Base-by-base conservation (phyloP, 2,113 vertebrate genomes). In the Procavia capensis region DNA sequence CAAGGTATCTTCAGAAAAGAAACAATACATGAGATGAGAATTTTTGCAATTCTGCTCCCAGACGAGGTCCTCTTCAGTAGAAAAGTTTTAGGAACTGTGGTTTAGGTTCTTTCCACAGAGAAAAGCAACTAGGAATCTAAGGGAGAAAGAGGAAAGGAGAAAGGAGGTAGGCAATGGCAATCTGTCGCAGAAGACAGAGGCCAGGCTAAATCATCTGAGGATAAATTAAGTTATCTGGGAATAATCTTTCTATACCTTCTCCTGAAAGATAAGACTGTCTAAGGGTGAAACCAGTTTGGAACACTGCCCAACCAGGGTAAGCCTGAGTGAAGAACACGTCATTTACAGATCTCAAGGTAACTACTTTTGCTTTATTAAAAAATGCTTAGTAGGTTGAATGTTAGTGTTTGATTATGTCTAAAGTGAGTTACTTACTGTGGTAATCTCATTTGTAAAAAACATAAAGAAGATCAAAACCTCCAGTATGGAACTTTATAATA, bases 281-380 rank as follows among this genome's bases (percentile, higher is more conserved):
- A 99, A 98, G 96, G 98, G 98, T 0, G 95, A 98, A 9, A 95
- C 94, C 16, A 96, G n/a, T 82, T 98, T 98, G 93, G 99, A 99
- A 81, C 99, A 98, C 57, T 98, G 98, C 91, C 99, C 99, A 25
- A 85, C 97, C 94, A 99, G 98, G 98, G 96, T 99, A 78, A 99
- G 97, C 97, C 94, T 99, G 50, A 97, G 87, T 74, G 98, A 98
- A 86, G 98, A 98, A 61, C 95, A 97, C 47, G 75, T 97, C 82
- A 50, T 93, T 34, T 96, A 83, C 88, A 98, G 96, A 97, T 76
- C 78, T 24, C 81, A 96, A 98, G 98, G 98, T 99, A 98, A 97
- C 43, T 59, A 9, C 43, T 14, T 86, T 45, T 87, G 41, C 16
- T 75, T 59, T 64, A 43, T 61, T 87, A 20, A 78, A 78, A 95